Percentiles rank a stretch among this genome's conserved stretches.
Conservation (phyloP, 1,140 invertebrate species). For the Leptinotarsa texana region DNA sequence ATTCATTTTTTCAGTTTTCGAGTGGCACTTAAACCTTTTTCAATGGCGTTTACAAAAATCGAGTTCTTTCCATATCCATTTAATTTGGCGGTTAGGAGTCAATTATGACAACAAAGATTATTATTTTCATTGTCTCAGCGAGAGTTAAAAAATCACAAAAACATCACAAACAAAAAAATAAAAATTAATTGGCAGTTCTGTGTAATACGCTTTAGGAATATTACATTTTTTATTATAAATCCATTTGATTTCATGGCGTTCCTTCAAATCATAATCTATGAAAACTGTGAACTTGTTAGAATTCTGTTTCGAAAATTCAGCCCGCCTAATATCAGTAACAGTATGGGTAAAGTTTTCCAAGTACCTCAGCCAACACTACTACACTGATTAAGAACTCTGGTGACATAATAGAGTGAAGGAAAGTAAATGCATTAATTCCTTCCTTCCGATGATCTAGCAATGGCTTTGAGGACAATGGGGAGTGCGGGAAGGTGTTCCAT, state of each 20-base stretch:
- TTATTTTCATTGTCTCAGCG: background rate
- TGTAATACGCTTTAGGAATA: background rate
- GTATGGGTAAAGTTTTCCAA: no score
- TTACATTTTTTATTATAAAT: background rate
- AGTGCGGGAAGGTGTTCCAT: no score
- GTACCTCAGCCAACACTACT: no score
- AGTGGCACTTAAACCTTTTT: background rate
- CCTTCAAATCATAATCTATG: no score
- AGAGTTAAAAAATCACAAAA: background rate
- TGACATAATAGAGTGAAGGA: no score
- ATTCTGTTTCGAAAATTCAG: no score
- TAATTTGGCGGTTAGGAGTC: background rate
- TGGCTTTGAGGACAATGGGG: no score
- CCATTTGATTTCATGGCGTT: background rate
- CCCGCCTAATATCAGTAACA: no score
- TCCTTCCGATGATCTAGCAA: no score
- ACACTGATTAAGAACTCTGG: no score
- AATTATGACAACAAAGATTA: background rate
- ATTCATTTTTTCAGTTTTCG: background rate
- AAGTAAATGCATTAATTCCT: no score
- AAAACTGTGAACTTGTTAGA: no score
- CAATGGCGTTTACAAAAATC: background rate
- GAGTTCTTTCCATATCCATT: constrained; percentile 5
- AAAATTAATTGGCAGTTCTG: background rate
- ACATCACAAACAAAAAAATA: background rate